Conservation (phyloP, 2,888 invertebrate genomes). For the Pteria penguin region DNA sequence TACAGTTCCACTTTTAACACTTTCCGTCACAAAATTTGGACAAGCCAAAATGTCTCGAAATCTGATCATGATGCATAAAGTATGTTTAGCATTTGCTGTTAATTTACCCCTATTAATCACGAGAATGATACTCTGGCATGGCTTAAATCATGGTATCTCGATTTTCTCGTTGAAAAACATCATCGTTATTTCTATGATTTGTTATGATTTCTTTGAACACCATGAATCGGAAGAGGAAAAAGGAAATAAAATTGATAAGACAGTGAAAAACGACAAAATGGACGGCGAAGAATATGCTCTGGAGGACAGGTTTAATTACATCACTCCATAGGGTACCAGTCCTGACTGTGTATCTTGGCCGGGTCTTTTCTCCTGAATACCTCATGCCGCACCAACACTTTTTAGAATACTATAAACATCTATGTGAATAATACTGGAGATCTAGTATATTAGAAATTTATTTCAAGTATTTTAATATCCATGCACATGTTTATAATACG, state of each 20-base stretch:
- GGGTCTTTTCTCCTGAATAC: no score
- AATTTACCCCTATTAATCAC: constrained; percentile 83
- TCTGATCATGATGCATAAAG: constrained; percentile 78
- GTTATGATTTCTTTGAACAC: constrained; percentile 72
- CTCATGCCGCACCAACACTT: no score
- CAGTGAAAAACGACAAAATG: background rate
- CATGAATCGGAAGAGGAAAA: constrained; percentile 27
- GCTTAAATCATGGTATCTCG: constrained; percentile 81
- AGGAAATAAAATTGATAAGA: background rate
- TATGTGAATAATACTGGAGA: no score
- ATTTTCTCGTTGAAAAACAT: constrained; percentile 83
- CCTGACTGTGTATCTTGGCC: no score
- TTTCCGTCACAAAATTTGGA: constrained; percentile 82
- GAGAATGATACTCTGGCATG: constrained; percentile 82
- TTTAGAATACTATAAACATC: no score
- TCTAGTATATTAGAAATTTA: no score
- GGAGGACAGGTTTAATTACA: constrained; percentile 33
- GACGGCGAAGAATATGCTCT: constrained; percentile 11
- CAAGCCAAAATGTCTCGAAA: constrained; percentile 65
- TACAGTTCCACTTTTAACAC: constrained; percentile 82
- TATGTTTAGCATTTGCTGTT: constrained; percentile 81
- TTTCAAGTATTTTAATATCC: no score
- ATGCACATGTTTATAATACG: no score
- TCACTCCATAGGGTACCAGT: background rate
- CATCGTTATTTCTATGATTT: constrained; percentile 81